Percentiles rank a stretch among this genome's conserved stretches.
phyloP scores from a whole-genome alignment of 2,113 vertebrate genomes.

The Siniperca chuatsi region DNA sequence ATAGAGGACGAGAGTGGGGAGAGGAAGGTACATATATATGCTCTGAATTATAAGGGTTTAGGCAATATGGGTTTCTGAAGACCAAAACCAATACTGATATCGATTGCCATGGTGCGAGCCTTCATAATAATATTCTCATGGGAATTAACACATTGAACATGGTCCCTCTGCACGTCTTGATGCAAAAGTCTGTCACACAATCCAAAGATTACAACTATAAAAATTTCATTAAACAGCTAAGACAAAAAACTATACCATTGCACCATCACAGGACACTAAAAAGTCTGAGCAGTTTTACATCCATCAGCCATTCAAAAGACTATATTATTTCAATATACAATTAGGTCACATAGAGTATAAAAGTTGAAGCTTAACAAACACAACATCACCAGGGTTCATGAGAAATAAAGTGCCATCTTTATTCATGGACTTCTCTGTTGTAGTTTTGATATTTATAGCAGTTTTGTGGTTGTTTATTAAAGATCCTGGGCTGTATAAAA shows the following conservation, averaged over 20 bases:
- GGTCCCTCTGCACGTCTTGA: no score
- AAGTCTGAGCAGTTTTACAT: no score
- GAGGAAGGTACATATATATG: slow-evolving; percentile 84
- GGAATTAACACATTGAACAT: no score
- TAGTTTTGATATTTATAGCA: no score
- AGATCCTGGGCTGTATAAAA: background rate
- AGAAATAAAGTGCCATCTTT: background rate
- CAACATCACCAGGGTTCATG: no score
- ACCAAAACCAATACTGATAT: background rate
- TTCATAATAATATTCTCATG: no score
- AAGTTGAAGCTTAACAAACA: background rate
- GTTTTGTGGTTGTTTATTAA: background rate
- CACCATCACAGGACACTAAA: no score
- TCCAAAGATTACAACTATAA: no score
- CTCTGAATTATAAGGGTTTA: background rate
- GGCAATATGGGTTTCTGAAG: background rate
- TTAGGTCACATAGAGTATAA: background rate
- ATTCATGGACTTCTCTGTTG: background rate
- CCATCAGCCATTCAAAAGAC: background rate
- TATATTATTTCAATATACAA: no score
- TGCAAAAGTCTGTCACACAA: no score
- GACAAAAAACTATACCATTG: no score
- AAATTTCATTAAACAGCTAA: no score
- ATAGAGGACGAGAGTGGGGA: slow-evolving; percentile 87
- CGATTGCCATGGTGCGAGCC: background rate